Percentiles rank a stretch among this genome's conserved stretches.
phyloP scores from a whole-genome alignment of 2,113 vertebrate genomes.

The Nipponia nippon region DNA sequence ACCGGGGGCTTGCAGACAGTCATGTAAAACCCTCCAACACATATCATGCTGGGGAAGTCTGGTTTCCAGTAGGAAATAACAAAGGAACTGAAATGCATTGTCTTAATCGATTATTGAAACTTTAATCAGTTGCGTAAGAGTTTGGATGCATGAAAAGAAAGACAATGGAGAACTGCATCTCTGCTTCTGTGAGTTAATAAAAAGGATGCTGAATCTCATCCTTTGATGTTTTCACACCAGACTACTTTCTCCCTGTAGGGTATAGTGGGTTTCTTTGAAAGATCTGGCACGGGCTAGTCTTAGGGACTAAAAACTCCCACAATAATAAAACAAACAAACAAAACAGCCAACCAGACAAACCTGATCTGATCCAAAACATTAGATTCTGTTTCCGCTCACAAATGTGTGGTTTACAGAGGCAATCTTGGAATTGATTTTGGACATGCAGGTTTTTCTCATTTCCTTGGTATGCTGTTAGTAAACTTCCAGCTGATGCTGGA shows the following conservation, averaged over 20 bases:
- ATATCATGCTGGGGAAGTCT: neutral
- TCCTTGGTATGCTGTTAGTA: neutral
- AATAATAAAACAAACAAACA: neutral
- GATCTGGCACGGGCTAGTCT: neutral
- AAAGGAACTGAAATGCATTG: neutral
- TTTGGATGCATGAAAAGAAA: neutral
- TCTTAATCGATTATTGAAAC: neutral
- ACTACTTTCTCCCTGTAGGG: neutral
- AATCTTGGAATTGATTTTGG: neutral
- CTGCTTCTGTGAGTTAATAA: neutral
- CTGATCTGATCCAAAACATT: neutral
- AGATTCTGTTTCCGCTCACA: neutral
- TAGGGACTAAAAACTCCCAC: rapidly evolving
- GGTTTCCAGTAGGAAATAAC: neutral
- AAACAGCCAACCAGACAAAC: neutral
- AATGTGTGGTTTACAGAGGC: rapidly evolving
- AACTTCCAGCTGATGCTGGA: neutral
- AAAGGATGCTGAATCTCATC: neutral
- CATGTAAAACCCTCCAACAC: neutral
- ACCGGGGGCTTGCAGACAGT: rapidly evolving
- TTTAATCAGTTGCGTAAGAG: neutral
- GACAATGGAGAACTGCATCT: neutral
- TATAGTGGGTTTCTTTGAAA: neutral
- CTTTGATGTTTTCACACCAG: neutral
- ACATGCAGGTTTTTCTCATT: neutral